Evolutionary conservation across 2,888 invertebrate genomes (phyloP).

Genomic region (Tineola bisselliella): DNA sequence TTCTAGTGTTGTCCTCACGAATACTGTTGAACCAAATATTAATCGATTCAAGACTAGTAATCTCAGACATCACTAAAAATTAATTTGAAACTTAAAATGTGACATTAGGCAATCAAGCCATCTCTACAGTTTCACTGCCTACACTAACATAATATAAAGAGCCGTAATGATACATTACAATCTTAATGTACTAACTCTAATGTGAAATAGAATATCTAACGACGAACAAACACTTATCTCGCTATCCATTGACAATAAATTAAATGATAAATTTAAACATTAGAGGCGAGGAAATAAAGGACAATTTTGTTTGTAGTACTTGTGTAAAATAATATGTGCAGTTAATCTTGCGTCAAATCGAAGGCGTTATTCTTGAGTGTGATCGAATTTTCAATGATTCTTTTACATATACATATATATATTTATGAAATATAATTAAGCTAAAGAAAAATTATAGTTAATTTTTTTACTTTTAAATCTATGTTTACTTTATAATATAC

Average conservation of each 20-base stretch:
- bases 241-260: background rate
- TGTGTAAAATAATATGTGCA: background rate
- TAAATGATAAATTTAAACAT: background rate
- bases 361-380: background rate
- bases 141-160: background rate
- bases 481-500: too few species aligned
- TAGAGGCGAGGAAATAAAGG: background rate
- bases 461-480: too few species aligned
- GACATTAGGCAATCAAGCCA: background rate
- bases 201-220: slow-evolving; percentile 5
- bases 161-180: background rate
- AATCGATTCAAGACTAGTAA: too few species aligned
- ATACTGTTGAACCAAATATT: too few species aligned
- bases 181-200: background rate
- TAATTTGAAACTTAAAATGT: too few species aligned
- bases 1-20: too few species aligned
- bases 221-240: background rate
- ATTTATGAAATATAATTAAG: too few species aligned
- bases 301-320: background rate
- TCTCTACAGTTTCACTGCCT: background rate
- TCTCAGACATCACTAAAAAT: too few species aligned
- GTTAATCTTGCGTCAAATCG: slow-evolving; percentile 3
- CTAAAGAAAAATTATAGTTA: too few species aligned
- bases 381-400: too few species aligned
- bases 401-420: too few species aligned